These are phyloP conservation scores for Herpailurus yagouaroundi DNA, from an alignment of 2,113 vertebrate species.

Conservation along the genomic window DNA sequence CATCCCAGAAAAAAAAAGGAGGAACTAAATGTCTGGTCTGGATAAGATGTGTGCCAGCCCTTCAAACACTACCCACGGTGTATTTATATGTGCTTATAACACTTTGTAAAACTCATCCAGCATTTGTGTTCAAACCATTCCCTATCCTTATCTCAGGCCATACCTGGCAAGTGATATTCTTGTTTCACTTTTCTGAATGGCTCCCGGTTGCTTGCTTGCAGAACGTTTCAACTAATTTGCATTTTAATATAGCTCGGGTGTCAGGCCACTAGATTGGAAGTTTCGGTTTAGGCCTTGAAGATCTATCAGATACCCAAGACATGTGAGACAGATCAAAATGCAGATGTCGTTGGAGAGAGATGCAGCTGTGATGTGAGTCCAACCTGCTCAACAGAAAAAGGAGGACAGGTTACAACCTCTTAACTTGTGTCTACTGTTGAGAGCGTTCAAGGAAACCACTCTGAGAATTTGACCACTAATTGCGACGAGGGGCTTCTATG, in stretches of 20 bases:
- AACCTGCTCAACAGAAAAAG: not conserved
- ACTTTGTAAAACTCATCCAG: not conserved
- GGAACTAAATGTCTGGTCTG: rapidly evolving
- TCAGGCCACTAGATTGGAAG: not conserved
- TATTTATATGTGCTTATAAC: rapidly evolving
- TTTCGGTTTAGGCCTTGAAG: not conserved
- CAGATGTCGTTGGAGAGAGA: not conserved
- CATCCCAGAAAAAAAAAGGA: not conserved
- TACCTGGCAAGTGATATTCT: not conserved
- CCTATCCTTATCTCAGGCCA: not conserved
- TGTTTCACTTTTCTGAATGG: not conserved
- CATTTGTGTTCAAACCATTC: not conserved
- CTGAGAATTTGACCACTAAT: not conserved
- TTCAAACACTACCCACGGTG: rapidly evolving
- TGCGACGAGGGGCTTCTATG: not conserved
- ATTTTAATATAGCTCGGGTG: not conserved
- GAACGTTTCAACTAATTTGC: not conserved
- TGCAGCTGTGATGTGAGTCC: not conserved
- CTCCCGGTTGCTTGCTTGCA: not conserved
- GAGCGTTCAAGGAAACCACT: rapidly evolving
- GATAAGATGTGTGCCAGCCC: rapidly evolving
- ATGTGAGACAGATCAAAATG: not conserved
- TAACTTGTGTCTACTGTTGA: not conserved
- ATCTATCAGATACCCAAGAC: not conserved
- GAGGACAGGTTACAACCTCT: not conserved